These are phyloP conservation scores for Zelostemma sp. DNA, from an alignment of 1,140 invertebrate species.

Conservation along the genomic window DNA sequence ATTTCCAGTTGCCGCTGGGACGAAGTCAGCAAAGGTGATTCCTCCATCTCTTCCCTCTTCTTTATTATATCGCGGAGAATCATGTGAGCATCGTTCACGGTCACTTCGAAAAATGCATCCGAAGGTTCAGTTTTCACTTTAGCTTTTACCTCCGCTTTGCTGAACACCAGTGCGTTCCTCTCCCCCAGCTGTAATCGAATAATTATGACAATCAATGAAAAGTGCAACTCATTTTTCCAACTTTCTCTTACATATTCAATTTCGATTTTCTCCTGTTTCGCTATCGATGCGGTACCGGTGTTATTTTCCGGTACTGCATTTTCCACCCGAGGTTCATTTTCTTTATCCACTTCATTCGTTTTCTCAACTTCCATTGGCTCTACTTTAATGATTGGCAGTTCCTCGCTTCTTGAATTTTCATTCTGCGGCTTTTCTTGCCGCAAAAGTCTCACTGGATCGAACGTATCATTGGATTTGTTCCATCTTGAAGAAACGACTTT, in stretches of 20 bases:
- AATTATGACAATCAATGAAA: not conserved
- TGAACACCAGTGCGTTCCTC: slow-evolving; percentile 79
- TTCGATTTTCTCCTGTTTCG: slow-evolving; percentile 10
- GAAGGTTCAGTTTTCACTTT: slow-evolving; percentile 75
- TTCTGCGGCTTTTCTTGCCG: slow-evolving; percentile 13
- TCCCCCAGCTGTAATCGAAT: slow-evolving; percentile 74
- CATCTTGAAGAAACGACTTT: slow-evolving; percentile 14
- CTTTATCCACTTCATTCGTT: not conserved
- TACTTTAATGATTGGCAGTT: slow-evolving; percentile 43
- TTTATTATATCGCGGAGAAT: slow-evolving; percentile 79
- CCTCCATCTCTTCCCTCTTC: slow-evolving; percentile 73
- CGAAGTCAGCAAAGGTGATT: slow-evolving; percentile 77
- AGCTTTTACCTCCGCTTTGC: slow-evolving; percentile 72
- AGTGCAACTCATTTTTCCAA: no score
- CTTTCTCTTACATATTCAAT: slow-evolving; percentile 11
- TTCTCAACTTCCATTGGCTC: slow-evolving; percentile 14
- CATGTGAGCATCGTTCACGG: slow-evolving; percentile 80
- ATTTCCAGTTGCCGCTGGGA: slow-evolving; percentile 74
- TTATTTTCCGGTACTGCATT: not conserved
- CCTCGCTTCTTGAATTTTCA: not conserved
- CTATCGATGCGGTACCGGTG: not conserved
- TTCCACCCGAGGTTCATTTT: not conserved
- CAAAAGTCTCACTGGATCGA: slow-evolving; percentile 25
- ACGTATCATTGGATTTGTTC: slow-evolving; percentile 28
- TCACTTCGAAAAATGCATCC: slow-evolving; percentile 88